phyloP scores from a whole-genome alignment of 2,888 invertebrate genomes.

The Chrysopilus asiliformis region DNA sequence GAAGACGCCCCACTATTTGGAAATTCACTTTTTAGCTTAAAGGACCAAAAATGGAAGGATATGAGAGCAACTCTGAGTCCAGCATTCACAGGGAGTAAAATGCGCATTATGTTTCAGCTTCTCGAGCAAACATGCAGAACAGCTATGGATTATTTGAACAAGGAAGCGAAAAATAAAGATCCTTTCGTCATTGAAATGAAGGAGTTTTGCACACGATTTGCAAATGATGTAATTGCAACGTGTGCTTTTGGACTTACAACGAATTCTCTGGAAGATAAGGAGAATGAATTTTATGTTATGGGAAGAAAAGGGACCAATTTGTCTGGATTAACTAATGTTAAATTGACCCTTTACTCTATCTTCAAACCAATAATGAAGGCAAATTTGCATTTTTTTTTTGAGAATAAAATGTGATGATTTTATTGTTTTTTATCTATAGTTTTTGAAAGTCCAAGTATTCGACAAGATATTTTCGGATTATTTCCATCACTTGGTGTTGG shows the following conservation, averaged over 20 bases:
- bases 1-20: constrained; percentile 39
- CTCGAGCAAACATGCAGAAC: constrained; percentile 1
- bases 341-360: background rate
- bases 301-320: constrained; percentile 39
- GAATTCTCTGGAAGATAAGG: constrained; percentile 39
- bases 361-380: background rate
- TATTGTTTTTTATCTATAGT: constrained; percentile 6
- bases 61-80: constrained; percentile 38
- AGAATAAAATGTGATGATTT: too few species aligned
- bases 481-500: constrained; percentile 33
- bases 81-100: constrained; percentile 37
- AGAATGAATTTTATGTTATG: constrained; percentile 42
- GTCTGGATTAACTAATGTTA: constrained; percentile 11
- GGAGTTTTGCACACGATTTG: constrained; percentile 27
- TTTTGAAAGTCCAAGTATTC: constrained; percentile 26
- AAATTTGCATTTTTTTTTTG: too few species aligned
- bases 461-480: constrained; percentile 27
- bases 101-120: constrained; percentile 33
- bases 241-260: constrained; percentile 38
- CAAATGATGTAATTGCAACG: constrained; percentile 37
- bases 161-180: background rate
- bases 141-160: background rate
- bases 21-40: constrained; percentile 31
- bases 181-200: constrained; percentile 29
- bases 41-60: constrained; percentile 34